phyloP scores from a whole-genome alignment of 64 coral and sea anemone species.

The Actinia equina region DNA sequence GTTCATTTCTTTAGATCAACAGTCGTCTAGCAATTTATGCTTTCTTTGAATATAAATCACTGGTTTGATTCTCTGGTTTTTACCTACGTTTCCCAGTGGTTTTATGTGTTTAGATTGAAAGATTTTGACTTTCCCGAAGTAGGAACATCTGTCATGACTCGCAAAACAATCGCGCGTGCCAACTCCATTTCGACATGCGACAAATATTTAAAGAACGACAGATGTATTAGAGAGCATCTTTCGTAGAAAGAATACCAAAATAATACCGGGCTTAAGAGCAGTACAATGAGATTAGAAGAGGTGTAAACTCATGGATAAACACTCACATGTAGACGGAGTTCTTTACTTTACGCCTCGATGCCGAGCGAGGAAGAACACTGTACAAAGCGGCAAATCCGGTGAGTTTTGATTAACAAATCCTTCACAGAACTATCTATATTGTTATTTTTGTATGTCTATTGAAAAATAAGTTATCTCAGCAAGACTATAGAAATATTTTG shows the following conservation, averaged over 20 bases:
- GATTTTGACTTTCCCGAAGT: background rate
- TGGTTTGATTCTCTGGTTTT: background rate
- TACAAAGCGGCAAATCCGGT: background rate
- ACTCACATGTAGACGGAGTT: background rate
- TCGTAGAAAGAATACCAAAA: background rate
- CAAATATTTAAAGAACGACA: constrained; percentile 16
- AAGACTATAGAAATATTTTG: background rate
- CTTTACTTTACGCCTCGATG: background rate
- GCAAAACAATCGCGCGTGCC: background rate
- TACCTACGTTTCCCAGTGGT: background rate
- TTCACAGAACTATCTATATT: background rate
- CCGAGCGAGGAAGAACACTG: background rate
- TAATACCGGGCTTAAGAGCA: background rate
- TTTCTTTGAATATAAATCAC: background rate
- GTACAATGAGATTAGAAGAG: constrained; percentile 19
- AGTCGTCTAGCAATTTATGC: background rate
- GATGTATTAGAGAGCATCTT: constrained; percentile 11
- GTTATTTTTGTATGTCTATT: background rate
- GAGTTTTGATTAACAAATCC: background rate
- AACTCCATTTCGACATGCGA: background rate
- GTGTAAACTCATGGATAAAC: constrained; percentile 19
- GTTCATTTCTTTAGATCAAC: background rate
- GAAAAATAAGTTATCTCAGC: background rate
- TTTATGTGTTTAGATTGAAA: background rate
- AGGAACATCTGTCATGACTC: background rate